Evolutionary conservation across 2,113 vertebrate genomes (phyloP).

Genomic region (Crotalus helleri): DNA sequence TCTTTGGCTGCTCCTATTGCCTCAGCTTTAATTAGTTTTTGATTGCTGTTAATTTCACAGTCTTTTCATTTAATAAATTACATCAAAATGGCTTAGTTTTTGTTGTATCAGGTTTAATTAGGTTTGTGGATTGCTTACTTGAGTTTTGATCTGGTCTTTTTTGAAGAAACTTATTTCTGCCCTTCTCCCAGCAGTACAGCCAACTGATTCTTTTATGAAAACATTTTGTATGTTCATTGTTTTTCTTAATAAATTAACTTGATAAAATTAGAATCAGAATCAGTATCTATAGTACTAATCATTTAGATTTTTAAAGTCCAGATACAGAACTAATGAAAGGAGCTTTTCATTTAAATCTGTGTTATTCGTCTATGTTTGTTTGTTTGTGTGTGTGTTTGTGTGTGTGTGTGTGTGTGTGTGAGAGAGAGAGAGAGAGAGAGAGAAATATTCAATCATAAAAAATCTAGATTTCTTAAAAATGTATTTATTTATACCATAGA

Average conservation of each 20-base stretch:
- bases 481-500: background rate
- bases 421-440: no score
- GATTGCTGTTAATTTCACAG: constrained; percentile 81
- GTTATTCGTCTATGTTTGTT: background rate
- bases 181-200: constrained; percentile 20
- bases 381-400: no score
- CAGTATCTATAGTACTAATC: background rate
- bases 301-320: background rate
- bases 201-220: constrained; percentile 4
- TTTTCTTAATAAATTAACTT: background rate
- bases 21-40: constrained; percentile 80
- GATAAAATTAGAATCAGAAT: background rate
- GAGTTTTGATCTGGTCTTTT: constrained; percentile 60
- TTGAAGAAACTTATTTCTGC: constrained; percentile 35
- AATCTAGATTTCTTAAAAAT: background rate
- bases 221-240: background rate
- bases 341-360: background rate
- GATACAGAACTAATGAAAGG: background rate
- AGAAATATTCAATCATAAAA: background rate
- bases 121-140: constrained; percentile 70
- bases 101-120: constrained; percentile 76
- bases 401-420: no score
- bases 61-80: constrained; percentile 75
- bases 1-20: constrained; percentile 70
- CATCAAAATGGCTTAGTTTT: constrained; percentile 69